Conservation (phyloP, 2,797 vertebrate genomes). For the Myripristis murdjan region DNA sequence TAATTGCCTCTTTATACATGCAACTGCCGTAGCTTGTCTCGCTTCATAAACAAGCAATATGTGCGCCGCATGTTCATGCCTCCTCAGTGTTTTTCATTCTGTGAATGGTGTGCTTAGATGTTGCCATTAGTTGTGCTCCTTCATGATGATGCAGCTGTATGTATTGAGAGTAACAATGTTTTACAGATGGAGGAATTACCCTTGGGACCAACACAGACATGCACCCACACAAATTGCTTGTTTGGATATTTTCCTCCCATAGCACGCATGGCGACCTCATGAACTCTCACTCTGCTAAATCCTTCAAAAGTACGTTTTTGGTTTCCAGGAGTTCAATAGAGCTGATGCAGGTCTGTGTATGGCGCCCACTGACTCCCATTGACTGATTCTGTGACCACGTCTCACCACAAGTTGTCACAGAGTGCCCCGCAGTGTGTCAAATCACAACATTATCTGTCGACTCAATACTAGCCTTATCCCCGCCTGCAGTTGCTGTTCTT, state of each 20-base stretch:
- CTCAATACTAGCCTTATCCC: slow-evolving; percentile 61
- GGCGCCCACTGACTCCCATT: slow-evolving; percentile 24
- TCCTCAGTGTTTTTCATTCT: slow-evolving; percentile 47
- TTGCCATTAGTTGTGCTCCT: slow-evolving; percentile 24
- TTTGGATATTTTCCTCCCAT: neutral
- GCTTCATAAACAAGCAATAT: slow-evolving; percentile 66
- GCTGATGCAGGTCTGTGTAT: slow-evolving; percentile 12
- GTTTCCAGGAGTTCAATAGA: slow-evolving; percentile 1
- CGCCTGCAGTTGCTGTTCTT: slow-evolving; percentile 46
- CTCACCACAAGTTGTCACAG: slow-evolving; percentile 19
- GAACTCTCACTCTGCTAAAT: neutral
- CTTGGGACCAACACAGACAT: slow-evolving; percentile 3
- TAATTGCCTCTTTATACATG: slow-evolving; percentile 77
- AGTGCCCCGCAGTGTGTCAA: slow-evolving; percentile 50
- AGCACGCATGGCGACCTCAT: neutral
- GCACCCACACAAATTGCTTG: neutral
- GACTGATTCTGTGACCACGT: slow-evolving; percentile 21
- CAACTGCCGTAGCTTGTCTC: slow-evolving; percentile 46
- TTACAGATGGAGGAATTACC: slow-evolving; percentile 7
- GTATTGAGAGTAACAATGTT: slow-evolving; percentile 16
- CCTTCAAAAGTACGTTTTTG: neutral
- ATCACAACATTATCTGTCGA: slow-evolving; percentile 59
- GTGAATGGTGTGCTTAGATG: slow-evolving; percentile 22
- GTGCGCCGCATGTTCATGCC: slow-evolving; percentile 57
- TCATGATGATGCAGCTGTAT: neutral